A percentile compares a stretch with the other conserved stretches of the same genome.
Conservation (phyloP, 2,113 vertebrate genomes). For the Rhagologus leucostigma region DNA sequence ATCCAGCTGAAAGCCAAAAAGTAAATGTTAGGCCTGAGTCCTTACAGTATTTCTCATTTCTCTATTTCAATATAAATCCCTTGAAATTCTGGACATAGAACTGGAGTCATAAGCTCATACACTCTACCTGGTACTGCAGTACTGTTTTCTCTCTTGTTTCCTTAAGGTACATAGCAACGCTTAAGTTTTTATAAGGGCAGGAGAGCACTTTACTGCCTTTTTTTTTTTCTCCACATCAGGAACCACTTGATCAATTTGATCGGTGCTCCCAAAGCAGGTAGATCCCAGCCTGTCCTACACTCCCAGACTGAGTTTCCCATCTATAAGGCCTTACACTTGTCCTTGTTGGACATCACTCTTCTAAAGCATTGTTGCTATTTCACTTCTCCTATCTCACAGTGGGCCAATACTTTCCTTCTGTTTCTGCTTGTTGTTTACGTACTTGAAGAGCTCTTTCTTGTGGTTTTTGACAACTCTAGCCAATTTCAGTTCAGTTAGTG, state of each 20-base stretch:
- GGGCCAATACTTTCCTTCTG: not conserved
- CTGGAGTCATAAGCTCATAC: not conserved
- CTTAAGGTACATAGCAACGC: not conserved
- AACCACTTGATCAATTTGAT: not conserved
- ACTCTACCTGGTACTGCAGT: not conserved
- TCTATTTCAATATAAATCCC: not conserved
- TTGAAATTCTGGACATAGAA: not conserved
- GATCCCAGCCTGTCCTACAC: not conserved
- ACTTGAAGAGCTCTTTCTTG: not conserved
- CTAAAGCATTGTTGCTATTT: not conserved
- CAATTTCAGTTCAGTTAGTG: not conserved
- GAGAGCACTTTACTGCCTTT: not conserved
- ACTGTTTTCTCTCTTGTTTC: not conserved
- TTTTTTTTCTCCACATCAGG: not conserved
- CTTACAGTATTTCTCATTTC: not conserved
- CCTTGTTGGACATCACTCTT: not conserved
- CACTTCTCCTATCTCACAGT: not conserved
- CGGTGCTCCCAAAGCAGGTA: too few species aligned
- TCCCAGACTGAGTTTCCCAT: not conserved
- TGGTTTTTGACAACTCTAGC: not conserved
- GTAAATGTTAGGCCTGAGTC: not conserved
- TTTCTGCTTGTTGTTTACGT: not conserved
- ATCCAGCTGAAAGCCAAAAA: not conserved
- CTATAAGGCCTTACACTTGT: not conserved
- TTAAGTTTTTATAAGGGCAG: not conserved